Conservation (phyloP, 2,113 vertebrate genomes). For the Eubucco bourcierii region DNA sequence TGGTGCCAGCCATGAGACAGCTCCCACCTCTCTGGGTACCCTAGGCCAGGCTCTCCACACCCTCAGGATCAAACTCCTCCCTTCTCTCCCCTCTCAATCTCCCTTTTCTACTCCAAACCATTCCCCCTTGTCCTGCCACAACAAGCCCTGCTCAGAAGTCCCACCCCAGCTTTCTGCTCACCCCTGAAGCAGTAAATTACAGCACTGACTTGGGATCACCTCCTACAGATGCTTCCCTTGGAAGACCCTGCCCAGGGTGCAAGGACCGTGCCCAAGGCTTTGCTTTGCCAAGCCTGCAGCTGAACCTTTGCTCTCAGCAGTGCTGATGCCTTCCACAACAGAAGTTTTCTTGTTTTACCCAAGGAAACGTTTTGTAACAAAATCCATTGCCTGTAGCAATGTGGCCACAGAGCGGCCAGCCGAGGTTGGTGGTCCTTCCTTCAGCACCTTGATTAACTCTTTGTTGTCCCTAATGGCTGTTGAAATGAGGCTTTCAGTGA, state of each 20-base stretch:
- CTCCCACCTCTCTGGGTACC: too few relatives aligned
- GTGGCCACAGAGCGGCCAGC: rapidly evolving
- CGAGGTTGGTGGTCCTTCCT: background rate
- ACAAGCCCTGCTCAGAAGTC: background rate
- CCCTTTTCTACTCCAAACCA: background rate
- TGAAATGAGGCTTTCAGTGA: background rate
- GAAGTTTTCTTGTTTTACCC: background rate
- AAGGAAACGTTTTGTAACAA: background rate
- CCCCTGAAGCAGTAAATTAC: too few relatives aligned
- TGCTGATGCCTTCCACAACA: background rate
- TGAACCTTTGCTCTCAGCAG: background rate
- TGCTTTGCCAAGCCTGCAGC: too few relatives aligned
- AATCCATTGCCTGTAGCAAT: rapidly evolving
- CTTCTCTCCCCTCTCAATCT: background rate
- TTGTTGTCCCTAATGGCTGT: background rate
- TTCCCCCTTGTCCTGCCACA: background rate
- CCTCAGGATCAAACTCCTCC: background rate
- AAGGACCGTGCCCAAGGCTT: rapidly evolving
- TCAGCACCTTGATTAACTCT: background rate
- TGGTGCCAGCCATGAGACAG: too few relatives aligned
- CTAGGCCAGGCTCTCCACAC: background rate
- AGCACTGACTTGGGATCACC: background rate
- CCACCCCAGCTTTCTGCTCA: background rate
- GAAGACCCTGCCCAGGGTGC: background rate
- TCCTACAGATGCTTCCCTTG: background rate